These are phyloP conservation scores for Hucho hucho DNA, from an alignment of 2,113 vertebrate species.

Conservation along the genomic window DNA sequence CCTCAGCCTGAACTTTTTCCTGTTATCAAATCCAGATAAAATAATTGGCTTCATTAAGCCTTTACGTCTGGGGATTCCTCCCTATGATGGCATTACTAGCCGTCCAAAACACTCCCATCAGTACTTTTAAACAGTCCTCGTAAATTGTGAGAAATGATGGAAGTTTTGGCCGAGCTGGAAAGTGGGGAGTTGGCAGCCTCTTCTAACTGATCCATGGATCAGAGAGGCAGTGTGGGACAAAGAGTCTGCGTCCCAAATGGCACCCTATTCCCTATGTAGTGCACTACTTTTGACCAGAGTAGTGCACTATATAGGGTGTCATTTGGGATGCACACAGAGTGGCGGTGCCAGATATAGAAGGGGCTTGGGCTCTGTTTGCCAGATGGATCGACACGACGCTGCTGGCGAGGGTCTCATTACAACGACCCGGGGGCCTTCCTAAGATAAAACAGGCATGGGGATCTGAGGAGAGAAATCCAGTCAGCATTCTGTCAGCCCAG, in stretches of 20 bases:
- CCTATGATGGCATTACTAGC: not conserved
- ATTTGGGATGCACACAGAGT: not conserved
- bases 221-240: constrained; percentile 4
- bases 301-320: not conserved
- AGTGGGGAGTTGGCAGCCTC: not conserved
- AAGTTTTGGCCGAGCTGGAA: not conserved
- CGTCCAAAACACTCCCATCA: not conserved
- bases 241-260: not conserved
- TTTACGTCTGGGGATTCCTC: not conserved
- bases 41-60: not conserved
- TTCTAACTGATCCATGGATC: constrained; percentile 6
- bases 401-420: not conserved
- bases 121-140: not conserved
- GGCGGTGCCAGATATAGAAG: not conserved
- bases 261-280: too few relatives aligned
- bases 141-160: not conserved
- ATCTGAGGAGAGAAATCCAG: not conserved
- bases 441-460: not conserved
- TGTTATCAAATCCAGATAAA: not conserved
- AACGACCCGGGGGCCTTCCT: not conserved
- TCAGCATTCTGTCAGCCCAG: not conserved
- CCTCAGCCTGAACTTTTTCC: not conserved
- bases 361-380: not conserved
- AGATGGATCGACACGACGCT: not conserved
- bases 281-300: too few relatives aligned